Conservation (phyloP, 2,797 vertebrate species). For the Sparus aurata region DNA sequence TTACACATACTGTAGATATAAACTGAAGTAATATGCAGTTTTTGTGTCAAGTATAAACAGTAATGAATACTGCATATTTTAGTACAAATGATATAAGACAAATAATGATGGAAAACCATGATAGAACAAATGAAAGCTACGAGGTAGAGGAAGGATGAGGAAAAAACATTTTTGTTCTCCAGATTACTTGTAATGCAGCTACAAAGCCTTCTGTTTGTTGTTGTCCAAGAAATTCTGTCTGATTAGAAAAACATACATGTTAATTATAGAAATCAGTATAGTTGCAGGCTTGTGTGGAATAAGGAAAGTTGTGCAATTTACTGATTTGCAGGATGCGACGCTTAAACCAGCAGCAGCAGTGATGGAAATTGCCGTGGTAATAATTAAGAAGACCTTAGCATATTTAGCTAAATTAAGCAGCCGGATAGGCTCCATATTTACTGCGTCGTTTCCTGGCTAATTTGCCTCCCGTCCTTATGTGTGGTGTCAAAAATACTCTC, state of each 20-base stretch:
- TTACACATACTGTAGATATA: not conserved
- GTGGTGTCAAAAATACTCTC: constrained; percentile 35
- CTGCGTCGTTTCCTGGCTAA: constrained; percentile 35
- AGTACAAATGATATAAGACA: not conserved
- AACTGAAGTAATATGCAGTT: no score
- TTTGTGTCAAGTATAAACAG: not conserved
- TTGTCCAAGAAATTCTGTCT: constrained; percentile 36
- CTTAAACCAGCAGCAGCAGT: constrained; percentile 47
- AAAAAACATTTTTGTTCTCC: not conserved
- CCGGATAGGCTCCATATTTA: constrained; percentile 58
- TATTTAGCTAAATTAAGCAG: constrained; percentile 76
- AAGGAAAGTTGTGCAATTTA: constrained; percentile 69
- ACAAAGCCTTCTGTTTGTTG: constrained; percentile 31
- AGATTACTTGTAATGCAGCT: not conserved
- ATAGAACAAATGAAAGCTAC: not conserved
- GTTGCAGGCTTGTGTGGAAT: constrained; percentile 58
- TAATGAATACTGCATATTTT: not conserved
- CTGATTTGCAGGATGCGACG: constrained; percentile 60
- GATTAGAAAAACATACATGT: constrained; percentile 73
- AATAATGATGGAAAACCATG: not conserved
- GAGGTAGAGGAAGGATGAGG: not conserved
- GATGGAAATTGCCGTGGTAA: constrained; percentile 65
- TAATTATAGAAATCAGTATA: constrained; percentile 74
- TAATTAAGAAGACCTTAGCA: constrained; percentile 77
- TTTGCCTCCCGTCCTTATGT: constrained; percentile 38